Evolutionary conservation across 2,888 invertebrate genomes (phyloP).

Genomic region (Tryphoninae sp.): DNA sequence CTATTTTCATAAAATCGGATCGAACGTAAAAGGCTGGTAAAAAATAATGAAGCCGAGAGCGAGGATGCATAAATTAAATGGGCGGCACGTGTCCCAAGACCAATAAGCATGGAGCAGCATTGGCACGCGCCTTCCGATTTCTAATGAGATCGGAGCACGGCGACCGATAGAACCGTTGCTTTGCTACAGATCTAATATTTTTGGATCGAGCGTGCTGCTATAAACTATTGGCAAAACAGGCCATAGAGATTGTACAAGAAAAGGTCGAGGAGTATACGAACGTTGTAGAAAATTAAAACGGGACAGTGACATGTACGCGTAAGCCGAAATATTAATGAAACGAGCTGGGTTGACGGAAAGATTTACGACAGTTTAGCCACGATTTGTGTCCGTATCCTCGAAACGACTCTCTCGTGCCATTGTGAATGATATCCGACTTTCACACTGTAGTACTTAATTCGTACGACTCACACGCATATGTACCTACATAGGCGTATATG

Average conservation of each 20-base stretch:
- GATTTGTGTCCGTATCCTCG: slow-evolving; percentile 12
- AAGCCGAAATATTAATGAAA: slow-evolving; percentile 53
- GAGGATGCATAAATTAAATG: neutral
- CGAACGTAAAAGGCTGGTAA: too few relatives aligned
- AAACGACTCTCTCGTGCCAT: slow-evolving; percentile 52
- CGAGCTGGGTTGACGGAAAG: slow-evolving; percentile 53
- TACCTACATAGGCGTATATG: neutral
- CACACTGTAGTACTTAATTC: slow-evolving; percentile 36
- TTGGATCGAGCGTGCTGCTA: neutral
- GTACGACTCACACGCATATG: neutral
- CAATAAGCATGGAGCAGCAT: slow-evolving; percentile 1
- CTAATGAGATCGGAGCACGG: slow-evolving; percentile 13
- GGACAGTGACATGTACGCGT: slow-evolving; percentile 34
- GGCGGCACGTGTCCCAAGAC: slow-evolving; percentile 23
- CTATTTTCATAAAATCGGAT: too few relatives aligned
- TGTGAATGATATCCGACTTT: slow-evolving; percentile 59
- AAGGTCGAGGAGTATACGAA: slow-evolving; percentile 1
- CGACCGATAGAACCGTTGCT: neutral
- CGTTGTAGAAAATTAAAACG: neutral
- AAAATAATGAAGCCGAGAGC: too few relatives aligned
- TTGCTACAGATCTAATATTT: neutral
- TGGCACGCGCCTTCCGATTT: slow-evolving; percentile 16
- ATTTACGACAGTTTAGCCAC: slow-evolving; percentile 53
- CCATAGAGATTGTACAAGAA: slow-evolving; percentile 19
- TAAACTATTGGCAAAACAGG: slow-evolving; percentile 8